Percentiles rank a stretch among this genome's conserved stretches.
phyloP scores from a whole-genome alignment of 2,797 vertebrate genomes.

The Gila robusta region DNA sequence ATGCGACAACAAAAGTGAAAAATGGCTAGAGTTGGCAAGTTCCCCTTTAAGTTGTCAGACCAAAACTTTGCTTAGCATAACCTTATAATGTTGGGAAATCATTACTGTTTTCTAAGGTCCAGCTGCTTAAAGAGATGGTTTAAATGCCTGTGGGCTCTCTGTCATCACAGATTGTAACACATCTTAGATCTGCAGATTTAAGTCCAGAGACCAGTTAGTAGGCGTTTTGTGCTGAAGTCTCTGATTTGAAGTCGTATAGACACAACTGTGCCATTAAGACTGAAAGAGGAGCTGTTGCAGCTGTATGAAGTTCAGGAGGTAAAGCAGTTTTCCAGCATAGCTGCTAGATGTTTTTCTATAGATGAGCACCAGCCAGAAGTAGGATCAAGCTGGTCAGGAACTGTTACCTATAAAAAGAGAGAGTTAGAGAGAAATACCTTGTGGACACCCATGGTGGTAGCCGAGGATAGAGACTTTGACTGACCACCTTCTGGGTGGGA shows the following conservation, averaged over 20 bases:
- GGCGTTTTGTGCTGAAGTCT: background rate
- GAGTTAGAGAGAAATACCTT: background rate
- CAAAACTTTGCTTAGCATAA: constrained; percentile 8
- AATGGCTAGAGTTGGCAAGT: no score
- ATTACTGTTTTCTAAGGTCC: background rate
- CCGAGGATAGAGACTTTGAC: constrained; percentile 20
- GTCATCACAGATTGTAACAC: background rate
- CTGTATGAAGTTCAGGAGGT: background rate
- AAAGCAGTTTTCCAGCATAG: constrained; percentile 10
- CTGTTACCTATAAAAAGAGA: constrained; percentile 27
- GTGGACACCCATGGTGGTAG: constrained; percentile 32
- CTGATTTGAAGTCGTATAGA: background rate
- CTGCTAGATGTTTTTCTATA: constrained; percentile 35
- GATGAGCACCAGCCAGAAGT: constrained; percentile 32
- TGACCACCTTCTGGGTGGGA: constrained; percentile 43
- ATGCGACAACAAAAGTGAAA: no score
- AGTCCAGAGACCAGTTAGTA: constrained; percentile 12
- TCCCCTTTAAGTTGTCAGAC: background rate
- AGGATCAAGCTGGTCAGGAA: constrained; percentile 28
- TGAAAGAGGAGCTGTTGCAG: background rate
- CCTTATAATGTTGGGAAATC: background rate
- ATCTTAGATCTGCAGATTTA: background rate
- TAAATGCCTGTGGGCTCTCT: background rate
- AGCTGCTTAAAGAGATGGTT: constrained; percentile 4
- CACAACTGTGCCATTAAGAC: constrained; percentile 3